Percentiles rank a stretch among this genome's conserved stretches.
Conservation (phyloP, 2,797 vertebrate genomes). For the Synanceia verrucosa region DNA sequence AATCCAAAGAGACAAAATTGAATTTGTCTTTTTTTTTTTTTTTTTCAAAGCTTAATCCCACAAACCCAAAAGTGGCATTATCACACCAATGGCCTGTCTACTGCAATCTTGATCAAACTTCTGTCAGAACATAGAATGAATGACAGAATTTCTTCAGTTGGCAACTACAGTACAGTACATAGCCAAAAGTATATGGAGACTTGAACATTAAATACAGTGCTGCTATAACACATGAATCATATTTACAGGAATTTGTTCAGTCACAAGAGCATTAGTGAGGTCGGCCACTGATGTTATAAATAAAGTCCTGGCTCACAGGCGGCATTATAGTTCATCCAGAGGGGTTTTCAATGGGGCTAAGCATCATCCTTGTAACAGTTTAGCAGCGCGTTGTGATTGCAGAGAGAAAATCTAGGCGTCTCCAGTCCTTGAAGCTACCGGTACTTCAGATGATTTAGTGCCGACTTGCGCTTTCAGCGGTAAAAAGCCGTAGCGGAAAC, state of each 20-base stretch:
- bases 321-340: neutral
- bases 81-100: neutral
- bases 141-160: neutral
- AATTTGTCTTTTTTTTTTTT: neutral
- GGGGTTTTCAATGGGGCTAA: neutral
- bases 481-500: no score
- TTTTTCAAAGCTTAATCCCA: neutral
- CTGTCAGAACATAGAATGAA: neutral
- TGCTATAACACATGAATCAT: neutral
- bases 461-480: no score
- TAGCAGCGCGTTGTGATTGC: no score
- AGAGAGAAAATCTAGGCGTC: no score
- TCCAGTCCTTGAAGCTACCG: no score
- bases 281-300: neutral
- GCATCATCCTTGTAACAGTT: no score
- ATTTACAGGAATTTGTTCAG: neutral
- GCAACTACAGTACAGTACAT: neutral
- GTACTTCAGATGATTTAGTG: no score
- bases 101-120: neutral
- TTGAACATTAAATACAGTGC: neutral
- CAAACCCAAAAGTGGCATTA: constrained; percentile 23
- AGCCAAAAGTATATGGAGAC: neutral
- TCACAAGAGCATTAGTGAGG: neutral
- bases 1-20: constrained; percentile 20
- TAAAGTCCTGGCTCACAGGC: neutral